These are phyloP conservation scores for Erinaceus europaeus DNA, from an alignment of 2,113 vertebrate species.

Conservation along the genomic window DNA sequence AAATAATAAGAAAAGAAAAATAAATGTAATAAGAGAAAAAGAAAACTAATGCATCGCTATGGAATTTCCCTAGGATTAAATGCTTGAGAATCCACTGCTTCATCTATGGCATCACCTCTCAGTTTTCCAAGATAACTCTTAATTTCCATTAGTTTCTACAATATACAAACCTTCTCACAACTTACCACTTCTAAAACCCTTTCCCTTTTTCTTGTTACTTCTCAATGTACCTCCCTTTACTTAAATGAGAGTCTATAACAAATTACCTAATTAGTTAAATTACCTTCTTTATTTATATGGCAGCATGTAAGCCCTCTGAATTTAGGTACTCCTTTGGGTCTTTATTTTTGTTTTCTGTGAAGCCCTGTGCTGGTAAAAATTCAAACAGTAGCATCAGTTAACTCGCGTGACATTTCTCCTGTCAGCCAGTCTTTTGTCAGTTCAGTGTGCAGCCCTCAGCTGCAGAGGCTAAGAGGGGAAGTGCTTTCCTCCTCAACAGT, in stretches of 20 bases:
- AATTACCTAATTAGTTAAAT: too few species aligned
- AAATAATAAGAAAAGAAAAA: too few species aligned
- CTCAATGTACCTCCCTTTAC: too few species aligned
- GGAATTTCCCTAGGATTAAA: too few species aligned
- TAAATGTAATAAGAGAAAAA: too few species aligned
- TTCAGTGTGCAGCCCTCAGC: not conserved
- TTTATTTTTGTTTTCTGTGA: not conserved
- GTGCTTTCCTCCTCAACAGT: not conserved
- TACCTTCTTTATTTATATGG: too few species aligned
- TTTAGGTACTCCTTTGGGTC: not conserved
- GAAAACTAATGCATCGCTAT: too few species aligned
- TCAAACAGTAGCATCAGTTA: not conserved
- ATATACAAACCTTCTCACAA: not conserved
- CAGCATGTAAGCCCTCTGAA: too few species aligned
- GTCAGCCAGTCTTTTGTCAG: not conserved
- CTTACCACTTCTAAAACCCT: not conserved
- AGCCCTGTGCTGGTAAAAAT: not conserved
- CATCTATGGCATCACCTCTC: too few species aligned
- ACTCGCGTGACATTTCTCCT: not conserved
- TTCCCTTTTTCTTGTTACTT: not conserved
- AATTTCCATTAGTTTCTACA: not conserved
- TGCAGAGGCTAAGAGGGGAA: not conserved
- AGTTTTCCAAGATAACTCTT: accelerated
- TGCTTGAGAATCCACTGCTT: too few species aligned
- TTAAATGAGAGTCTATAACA: too few species aligned